A percentile compares a stretch with the other conserved stretches of the same genome.
Evolutionary conservation across 2,113 vertebrate species (phyloP).

Genomic region (Mus spicilegus): DNA sequence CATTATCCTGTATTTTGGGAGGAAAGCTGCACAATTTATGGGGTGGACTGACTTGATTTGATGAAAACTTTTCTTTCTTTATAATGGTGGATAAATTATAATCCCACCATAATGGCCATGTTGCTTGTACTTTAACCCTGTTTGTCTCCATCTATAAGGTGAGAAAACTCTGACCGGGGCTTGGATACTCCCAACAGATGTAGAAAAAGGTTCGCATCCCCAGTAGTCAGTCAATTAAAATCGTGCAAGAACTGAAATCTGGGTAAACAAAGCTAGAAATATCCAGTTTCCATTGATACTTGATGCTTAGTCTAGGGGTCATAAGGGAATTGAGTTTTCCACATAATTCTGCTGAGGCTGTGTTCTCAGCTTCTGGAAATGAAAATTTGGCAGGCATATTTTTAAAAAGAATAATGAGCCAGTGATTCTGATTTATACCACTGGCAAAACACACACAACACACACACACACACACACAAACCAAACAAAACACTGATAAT

Average conservation of each 20-base stretch:
- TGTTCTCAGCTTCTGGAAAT: not conserved
- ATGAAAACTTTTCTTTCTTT: not conserved
- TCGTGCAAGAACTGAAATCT: not conserved
- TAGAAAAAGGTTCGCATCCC: not conserved
- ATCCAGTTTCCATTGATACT: not conserved
- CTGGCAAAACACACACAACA: not conserved
- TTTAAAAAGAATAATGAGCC: not conserved
- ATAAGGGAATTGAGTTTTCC: not conserved
- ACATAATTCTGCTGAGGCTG: not conserved
- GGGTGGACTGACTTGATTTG: not conserved
- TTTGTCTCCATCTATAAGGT: too few relatives aligned
- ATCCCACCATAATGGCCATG: rapidly evolving
- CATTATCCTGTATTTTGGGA: too few relatives aligned
- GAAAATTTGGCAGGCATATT: not conserved
- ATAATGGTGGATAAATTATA: not conserved
- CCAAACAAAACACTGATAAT: not conserved
- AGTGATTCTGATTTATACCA: not conserved
- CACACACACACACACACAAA: not conserved
- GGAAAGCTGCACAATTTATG: not conserved
- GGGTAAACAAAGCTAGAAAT: not conserved
- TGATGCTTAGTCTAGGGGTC: not conserved
- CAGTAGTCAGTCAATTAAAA: not conserved
- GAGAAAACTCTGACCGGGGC: not conserved
- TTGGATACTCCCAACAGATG: not conserved
- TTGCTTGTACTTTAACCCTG: not conserved